Percentiles rank a stretch among this genome's conserved stretches.
phyloP scores from a whole-genome alignment of 2,888 invertebrate genomes.

The Pachymerium ferrugineum region DNA sequence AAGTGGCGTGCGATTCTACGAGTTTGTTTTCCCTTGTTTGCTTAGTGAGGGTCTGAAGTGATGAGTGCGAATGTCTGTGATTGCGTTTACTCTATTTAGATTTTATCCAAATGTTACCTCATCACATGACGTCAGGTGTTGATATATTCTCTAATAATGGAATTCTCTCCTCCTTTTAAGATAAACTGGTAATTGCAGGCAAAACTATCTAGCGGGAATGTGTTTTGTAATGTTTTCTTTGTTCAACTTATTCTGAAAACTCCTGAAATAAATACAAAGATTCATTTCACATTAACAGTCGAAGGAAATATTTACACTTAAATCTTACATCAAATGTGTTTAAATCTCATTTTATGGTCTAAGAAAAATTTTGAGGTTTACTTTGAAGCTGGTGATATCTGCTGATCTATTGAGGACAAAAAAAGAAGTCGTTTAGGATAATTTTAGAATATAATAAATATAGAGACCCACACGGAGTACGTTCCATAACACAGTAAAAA shows the following conservation, averaged over 20 bases:
- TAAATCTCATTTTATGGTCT: conserved; percentile 7
- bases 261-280: too few relatives aligned
- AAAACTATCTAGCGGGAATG: too few relatives aligned
- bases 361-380: neutral
- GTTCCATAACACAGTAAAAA: neutral
- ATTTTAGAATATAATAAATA: too few relatives aligned
- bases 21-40: conserved; percentile 11
- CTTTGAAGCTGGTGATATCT: neutral
- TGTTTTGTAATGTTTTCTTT: neutral
- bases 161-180: neutral
- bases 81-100: neutral
- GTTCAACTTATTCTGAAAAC: neutral
- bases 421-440: neutral
- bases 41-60: neutral
- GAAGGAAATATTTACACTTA: too few relatives aligned
- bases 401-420: too few relatives aligned
- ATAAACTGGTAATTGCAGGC: neutral
- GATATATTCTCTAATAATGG: neutral
- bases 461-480: conserved; percentile 9
- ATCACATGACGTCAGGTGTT: neutral
- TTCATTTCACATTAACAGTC: too few relatives aligned
- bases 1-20: conserved; percentile 5
- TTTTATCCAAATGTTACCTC: conserved; percentile 2
- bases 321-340: too few relatives aligned
- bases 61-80: conserved; percentile 17